Percentiles rank a stretch among this genome's conserved stretches.
phyloP scores from a whole-genome alignment of 2,113 vertebrate genomes.

The Sylvietta virens region DNA sequence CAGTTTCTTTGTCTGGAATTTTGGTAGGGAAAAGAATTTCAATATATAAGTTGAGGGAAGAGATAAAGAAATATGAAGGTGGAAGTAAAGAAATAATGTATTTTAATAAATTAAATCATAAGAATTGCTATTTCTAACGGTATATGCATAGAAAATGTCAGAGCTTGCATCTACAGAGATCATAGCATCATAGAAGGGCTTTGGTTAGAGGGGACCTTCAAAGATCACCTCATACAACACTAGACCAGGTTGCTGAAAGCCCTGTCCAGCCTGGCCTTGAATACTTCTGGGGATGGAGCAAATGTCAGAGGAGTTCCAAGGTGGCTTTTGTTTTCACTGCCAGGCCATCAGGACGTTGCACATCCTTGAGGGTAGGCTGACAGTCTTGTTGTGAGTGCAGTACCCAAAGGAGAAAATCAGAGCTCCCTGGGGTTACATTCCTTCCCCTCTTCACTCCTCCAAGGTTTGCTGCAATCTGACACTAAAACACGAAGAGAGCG shows the following conservation, averaged over 20 bases:
- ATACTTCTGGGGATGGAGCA: background rate
- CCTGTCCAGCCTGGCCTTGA: background rate
- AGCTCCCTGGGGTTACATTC: background rate
- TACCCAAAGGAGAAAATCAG: background rate
- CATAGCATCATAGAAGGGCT: background rate
- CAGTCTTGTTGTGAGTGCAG: background rate
- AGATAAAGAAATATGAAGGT: background rate
- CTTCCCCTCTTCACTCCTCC: rapidly evolving
- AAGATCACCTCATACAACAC: background rate
- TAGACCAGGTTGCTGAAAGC: background rate
- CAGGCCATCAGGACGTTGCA: background rate
- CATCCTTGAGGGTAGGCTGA: background rate
- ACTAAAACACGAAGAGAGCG: background rate
- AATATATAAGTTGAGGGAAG: background rate
- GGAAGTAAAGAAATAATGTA: background rate
- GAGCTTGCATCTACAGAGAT: background rate
- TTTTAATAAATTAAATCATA: background rate
- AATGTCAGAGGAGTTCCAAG: background rate
- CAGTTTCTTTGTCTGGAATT: background rate
- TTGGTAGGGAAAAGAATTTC: background rate
- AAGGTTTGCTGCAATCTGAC: background rate
- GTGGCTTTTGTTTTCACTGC: background rate
- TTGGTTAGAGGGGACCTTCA: background rate
- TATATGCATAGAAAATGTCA: background rate
- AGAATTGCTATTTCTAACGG: background rate